A percentile compares a stretch with the other conserved stretches of the same genome.
Evolutionary conservation across 2,888 invertebrate genomes (phyloP).

Genomic region (Adineta ricciae): DNA sequence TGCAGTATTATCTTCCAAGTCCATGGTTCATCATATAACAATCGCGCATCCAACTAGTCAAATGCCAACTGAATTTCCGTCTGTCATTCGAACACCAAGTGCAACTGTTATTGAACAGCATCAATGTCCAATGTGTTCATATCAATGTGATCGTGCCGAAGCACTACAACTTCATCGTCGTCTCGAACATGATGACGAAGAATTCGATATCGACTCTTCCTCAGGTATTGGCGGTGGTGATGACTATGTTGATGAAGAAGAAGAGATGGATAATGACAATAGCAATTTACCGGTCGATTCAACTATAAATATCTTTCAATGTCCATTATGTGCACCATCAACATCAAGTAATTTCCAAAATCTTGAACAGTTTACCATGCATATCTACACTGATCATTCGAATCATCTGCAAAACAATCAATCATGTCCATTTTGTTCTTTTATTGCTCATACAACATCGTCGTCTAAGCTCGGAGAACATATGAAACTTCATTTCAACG

Average conservation of each 20-base stretch:
- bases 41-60: not conserved
- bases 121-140: conserved; percentile 2
- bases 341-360: not conserved
- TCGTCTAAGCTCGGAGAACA: not conserved
- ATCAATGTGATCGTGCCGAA: not conserved
- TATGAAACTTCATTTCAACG: conserved; percentile 20
- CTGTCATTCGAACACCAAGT: not conserved
- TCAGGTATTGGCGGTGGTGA: too few relatives aligned
- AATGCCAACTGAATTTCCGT: not conserved
- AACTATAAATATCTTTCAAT: not conserved
- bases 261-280: too few relatives aligned
- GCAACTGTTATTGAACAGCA: not conserved
- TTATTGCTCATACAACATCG: not conserved
- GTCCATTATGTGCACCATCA: not conserved
- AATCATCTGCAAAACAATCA: not conserved
- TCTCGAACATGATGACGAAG: not conserved
- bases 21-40: not conserved
- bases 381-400: not conserved
- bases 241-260: not conserved
- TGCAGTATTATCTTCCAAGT: not conserved
- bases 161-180: not conserved
- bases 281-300: too few relatives aligned
- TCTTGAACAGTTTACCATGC: conserved; percentile 9
- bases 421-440: conserved; percentile 19
- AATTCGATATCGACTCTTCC: not conserved